Evolutionary conservation across 2,797 vertebrate genomes (phyloP).

Genomic region (Tinamus major): DNA sequence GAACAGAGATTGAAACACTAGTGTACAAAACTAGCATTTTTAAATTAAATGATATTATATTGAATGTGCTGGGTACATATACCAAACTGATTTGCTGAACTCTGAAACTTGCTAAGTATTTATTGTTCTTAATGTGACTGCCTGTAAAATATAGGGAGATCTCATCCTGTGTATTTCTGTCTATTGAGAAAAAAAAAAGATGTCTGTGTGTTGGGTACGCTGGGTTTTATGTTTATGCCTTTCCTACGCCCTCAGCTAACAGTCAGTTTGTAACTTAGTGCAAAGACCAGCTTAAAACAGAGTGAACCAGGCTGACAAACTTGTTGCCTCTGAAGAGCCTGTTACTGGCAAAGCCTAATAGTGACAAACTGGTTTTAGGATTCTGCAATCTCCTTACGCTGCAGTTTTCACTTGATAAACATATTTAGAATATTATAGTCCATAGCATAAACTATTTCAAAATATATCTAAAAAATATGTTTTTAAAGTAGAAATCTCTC

Average conservation of each 20-base stretch:
- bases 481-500: background rate
- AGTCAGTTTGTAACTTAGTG: background rate
- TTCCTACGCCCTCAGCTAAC: background rate
- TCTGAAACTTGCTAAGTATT: background rate
- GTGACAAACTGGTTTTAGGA: background rate
- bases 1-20: background rate
- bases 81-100: background rate
- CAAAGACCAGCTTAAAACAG: background rate
- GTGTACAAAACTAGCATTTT: background rate
- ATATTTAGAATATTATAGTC: background rate
- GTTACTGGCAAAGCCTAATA: background rate
- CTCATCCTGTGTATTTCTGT: background rate
- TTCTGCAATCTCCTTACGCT: background rate
- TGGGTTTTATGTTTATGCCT: background rate
- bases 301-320: background rate
- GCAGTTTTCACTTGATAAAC: background rate
- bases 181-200: background rate
- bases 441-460: background rate
- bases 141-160: background rate
- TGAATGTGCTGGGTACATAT: background rate
- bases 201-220: fast-evolving
- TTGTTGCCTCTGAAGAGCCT: background rate
- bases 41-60: background rate
- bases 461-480: background rate
- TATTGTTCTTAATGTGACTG: background rate